phyloP scores from a whole-genome alignment of 1,140 invertebrate species.

The Coenobita brevimanus region DNA sequence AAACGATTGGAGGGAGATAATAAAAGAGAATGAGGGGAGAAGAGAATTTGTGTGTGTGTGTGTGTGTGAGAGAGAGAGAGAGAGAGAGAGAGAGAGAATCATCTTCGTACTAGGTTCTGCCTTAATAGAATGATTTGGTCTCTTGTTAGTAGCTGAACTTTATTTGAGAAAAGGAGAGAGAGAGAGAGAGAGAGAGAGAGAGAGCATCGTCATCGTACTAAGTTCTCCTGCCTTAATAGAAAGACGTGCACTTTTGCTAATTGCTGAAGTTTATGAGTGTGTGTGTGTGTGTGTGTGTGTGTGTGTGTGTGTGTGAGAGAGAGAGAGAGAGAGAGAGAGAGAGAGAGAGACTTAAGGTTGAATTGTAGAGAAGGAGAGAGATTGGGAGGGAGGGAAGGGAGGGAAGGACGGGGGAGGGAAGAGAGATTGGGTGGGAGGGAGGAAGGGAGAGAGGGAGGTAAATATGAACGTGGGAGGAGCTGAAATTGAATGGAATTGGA shows the following conservation, averaged over 20 bases:
- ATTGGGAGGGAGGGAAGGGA: background rate
- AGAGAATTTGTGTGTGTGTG: no score
- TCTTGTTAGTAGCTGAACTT: no score
- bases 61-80: no score
- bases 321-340: slow-evolving; percentile 21
- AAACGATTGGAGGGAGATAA: no score
- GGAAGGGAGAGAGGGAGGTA: background rate
- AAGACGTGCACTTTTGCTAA: background rate
- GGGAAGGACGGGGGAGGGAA: background rate
- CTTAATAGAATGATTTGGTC: no score
- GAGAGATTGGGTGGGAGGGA: background rate
- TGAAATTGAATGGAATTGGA: background rate
- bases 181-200: slow-evolving; percentile 23
- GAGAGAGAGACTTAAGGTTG: slow-evolving; percentile 28
- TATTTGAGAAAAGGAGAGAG: slow-evolving; percentile 12
- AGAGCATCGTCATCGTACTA: background rate
- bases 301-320: background rate
- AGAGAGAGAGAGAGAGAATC: no score
- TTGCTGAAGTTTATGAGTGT: background rate
- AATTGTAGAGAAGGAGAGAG: background rate
- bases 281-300: slow-evolving; percentile 1
- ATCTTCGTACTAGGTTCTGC: no score
- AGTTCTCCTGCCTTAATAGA: background rate
- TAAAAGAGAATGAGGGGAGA: no score
- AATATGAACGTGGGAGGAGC: background rate